A percentile compares a stretch with the other conserved stretches of the same genome.
Evolutionary conservation across 2,888 invertebrate species (phyloP).

Genomic region (Hydropsyche betteni): DNA sequence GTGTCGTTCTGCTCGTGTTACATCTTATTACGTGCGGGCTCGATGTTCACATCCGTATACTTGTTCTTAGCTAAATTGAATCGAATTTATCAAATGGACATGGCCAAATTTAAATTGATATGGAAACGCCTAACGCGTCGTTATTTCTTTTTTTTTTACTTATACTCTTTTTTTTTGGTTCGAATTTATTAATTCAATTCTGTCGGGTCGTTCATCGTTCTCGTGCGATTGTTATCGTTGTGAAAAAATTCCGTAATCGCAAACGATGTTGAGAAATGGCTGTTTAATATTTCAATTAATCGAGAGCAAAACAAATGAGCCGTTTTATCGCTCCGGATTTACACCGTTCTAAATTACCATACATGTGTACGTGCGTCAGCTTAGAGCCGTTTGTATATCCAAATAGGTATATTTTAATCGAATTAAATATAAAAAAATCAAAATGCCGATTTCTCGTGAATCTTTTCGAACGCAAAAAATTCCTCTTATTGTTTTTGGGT

Average conservation of each 20-base stretch:
- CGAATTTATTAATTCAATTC: no score
- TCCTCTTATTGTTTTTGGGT: no score
- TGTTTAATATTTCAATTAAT: slow-evolving; percentile 4
- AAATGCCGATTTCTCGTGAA: no score
- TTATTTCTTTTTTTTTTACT: neutral
- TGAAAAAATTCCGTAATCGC: slow-evolving; percentile 1
- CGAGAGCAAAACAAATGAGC: neutral
- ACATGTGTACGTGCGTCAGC: no score
- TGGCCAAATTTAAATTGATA: slow-evolving; percentile 34
- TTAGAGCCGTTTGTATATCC: no score
- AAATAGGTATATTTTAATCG: no score
- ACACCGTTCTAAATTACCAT: no score
- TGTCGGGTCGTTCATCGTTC: no score
- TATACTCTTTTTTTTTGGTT: neutral
- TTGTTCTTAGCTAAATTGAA: slow-evolving; percentile 13
- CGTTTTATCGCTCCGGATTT: neutral
- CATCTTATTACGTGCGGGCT: slow-evolving; percentile 32
- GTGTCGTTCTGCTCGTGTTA: slow-evolving; percentile 31
- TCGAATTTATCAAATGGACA: slow-evolving; percentile 28
- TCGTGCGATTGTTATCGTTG: slow-evolving; percentile 12
- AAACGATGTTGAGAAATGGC: no score
- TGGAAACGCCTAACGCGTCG: slow-evolving; percentile 19
- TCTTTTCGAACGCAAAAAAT: no score
- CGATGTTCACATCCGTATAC: slow-evolving; percentile 29
- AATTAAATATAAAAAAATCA: no score